Evolutionary conservation across 2,888 invertebrate genomes (phyloP), one percentile per base, ranked within the genome.

Genomic region (Ptychoptera albimana): DNA sequence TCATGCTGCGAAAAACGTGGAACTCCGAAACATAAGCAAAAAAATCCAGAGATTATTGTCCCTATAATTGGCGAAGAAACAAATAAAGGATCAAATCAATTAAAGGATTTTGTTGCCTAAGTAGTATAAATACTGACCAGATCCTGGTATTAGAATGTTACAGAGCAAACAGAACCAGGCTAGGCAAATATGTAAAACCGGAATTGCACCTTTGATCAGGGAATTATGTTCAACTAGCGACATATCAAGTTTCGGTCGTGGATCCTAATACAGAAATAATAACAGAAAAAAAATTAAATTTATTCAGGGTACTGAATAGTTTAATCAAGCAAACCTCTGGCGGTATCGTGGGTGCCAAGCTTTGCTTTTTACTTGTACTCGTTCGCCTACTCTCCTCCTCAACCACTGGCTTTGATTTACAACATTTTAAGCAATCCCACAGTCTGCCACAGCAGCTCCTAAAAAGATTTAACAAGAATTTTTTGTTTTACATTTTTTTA

Each of bases 121-220:
- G 8, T 31, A 31, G 7, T 31, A 10, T 31, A 8, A 31, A 31
- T 31, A 8, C 11, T 42, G 11, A 84, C 87, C 88, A 54, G 77
- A 66, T 46, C 88, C 88, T 1, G 88, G 88, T 42, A 83, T 60
- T 48, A 86, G 57, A 49, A 83, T 72, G 61, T 89, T 89, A 66
- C 85, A 79, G 16, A 89, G 60, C 44, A 91, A 75, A 59, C 92
- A 94, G 60, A 88, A 74, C 75, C 86, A 83, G 8, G 94, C 93
- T 43, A 92, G 69, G 42, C 77, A 79, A 8, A 85, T 68, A 1
- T 94, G 93, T 58, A 96, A 71, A 49, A 89, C 83, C 0, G 96
- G 94, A 51, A 96, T 88, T 30, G 92, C 92, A 16, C 83, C 88
- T 52, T 85, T 82, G 77, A 94, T 92, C 58, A 84, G 73, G 2